Evolutionary conservation across 2,113 vertebrate genomes (phyloP).

Genomic region (Melanocharis versteri): DNA sequence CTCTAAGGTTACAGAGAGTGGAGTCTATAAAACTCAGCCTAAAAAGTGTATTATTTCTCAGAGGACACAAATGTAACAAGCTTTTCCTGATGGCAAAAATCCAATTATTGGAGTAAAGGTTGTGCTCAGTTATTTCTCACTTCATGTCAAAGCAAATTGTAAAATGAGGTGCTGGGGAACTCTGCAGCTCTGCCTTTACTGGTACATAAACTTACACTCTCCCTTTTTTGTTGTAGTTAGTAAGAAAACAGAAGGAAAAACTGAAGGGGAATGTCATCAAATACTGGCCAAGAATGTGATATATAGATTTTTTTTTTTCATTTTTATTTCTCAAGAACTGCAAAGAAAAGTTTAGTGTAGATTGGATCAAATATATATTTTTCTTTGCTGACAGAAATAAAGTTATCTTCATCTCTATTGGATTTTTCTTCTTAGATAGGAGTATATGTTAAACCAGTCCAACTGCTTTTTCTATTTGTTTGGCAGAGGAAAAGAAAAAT

Average conservation of each 20-base stretch:
- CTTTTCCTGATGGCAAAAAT: conserved; percentile 65
- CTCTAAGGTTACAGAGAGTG: conserved; percentile 50
- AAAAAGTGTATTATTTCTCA: conserved; percentile 65
- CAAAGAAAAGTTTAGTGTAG: conserved; percentile 1
- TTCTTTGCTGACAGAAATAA: conserved; percentile 4
- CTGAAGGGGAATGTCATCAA: not conserved
- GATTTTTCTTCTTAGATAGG: conserved; percentile 27
- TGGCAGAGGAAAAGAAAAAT: conserved; percentile 8
- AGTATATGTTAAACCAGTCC: conserved; percentile 21
- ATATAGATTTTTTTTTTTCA: not conserved
- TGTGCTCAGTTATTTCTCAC: conserved; percentile 51
- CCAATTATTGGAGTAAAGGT: conserved; percentile 64
- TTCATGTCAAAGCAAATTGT: conserved; percentile 48
- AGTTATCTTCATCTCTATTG: conserved; percentile 38
- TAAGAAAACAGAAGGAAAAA: conserved; percentile 34
- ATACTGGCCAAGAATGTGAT: not conserved
- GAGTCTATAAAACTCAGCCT: conserved; percentile 58
- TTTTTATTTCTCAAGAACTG: not conserved
- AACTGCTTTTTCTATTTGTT: conserved; percentile 1
- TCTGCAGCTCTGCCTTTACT: not conserved
- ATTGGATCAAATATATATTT: conserved; percentile 41
- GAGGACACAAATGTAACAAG: conserved; percentile 56
- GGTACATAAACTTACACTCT: not conserved
- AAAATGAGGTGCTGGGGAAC: conserved; percentile 35
- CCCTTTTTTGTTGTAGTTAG: conserved; percentile 21